phyloP scores from a whole-genome alignment of 1,140 invertebrate species.

The Drosophila sechellia region DNA sequence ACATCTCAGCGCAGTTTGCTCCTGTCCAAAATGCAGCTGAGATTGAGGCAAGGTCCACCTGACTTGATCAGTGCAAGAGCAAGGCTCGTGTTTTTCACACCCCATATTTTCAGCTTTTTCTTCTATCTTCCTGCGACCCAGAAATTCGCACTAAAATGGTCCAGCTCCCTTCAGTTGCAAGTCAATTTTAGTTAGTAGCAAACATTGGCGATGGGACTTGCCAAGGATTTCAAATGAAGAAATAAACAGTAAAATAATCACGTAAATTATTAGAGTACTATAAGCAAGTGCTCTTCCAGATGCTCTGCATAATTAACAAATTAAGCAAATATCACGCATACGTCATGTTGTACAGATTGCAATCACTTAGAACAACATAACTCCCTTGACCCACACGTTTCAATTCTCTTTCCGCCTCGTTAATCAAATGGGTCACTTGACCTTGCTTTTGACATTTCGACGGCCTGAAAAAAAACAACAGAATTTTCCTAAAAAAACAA shows the following conservation, averaged over 20 bases:
- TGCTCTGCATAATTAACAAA: not conserved
- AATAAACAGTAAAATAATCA: not conserved
- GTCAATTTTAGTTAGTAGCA: not conserved
- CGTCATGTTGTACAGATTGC: not conserved
- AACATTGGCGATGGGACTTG: not conserved
- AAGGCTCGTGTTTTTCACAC: not conserved
- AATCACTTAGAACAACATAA: not conserved
- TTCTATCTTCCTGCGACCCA: not conserved
- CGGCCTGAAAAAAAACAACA: constrained; percentile 27
- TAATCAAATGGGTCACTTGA: constrained; percentile 45
- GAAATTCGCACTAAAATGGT: constrained; percentile 1
- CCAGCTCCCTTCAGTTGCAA: constrained; percentile 4
- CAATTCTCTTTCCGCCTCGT: not conserved
- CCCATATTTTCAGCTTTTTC: not conserved
- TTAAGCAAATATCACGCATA: not conserved
- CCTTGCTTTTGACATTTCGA: constrained; percentile 52
- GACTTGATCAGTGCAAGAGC: constrained; percentile 45
- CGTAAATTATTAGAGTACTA: not conserved
- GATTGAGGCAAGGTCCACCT: constrained; percentile 46
- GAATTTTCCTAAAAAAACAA: constrained; percentile 14
- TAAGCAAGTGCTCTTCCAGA: too few relatives aligned
- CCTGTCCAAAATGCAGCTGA: constrained; percentile 29
- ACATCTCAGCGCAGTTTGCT: constrained; percentile 17
- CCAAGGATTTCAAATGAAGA: too few relatives aligned
- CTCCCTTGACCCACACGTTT: not conserved